Conservation (phyloP, 1,140 invertebrate species). For the Limonius californicus region DNA sequence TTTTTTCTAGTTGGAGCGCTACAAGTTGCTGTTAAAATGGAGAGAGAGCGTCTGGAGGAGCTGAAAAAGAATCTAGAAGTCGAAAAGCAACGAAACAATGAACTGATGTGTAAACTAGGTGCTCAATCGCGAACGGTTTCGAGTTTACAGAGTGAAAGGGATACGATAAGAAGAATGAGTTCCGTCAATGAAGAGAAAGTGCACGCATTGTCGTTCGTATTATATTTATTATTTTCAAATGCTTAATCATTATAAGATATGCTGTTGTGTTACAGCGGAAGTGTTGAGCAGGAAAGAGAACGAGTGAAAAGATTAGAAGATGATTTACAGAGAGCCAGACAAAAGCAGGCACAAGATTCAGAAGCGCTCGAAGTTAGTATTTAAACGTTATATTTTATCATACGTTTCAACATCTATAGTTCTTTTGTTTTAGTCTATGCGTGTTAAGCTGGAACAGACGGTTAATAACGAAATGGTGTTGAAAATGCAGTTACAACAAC, state of each 20-base stretch:
- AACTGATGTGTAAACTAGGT: conserved; percentile 19
- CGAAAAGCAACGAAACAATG: conserved; percentile 24
- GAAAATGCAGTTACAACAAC: conserved; percentile 15
- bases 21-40: conserved; percentile 30
- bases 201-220: conserved; percentile 21
- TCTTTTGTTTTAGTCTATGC: not conserved
- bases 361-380: not conserved
- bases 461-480: conserved; percentile 8
- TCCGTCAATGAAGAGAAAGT: conserved; percentile 24
- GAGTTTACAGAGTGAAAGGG: conserved; percentile 20
- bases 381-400: not conserved
- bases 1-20: conserved; percentile 31
- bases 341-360: not conserved
- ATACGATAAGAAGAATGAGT: conserved; percentile 17
- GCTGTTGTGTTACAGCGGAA: not conserved
- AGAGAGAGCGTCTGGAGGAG: conserved; percentile 31
- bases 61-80: conserved; percentile 25
- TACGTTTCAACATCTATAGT: not conserved
- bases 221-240: not conserved
- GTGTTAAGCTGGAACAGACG: not conserved
- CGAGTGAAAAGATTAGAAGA: not conserved
- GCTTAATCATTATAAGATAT: no score
- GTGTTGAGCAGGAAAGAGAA: not conserved
- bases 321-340: not conserved
- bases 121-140: conserved; percentile 21